Percentiles rank a stretch among this genome's conserved stretches.
These are phyloP conservation scores for Drosophila cracens DNA, from an alignment of 2,888 invertebrate species.

Conservation along the genomic window DNA sequence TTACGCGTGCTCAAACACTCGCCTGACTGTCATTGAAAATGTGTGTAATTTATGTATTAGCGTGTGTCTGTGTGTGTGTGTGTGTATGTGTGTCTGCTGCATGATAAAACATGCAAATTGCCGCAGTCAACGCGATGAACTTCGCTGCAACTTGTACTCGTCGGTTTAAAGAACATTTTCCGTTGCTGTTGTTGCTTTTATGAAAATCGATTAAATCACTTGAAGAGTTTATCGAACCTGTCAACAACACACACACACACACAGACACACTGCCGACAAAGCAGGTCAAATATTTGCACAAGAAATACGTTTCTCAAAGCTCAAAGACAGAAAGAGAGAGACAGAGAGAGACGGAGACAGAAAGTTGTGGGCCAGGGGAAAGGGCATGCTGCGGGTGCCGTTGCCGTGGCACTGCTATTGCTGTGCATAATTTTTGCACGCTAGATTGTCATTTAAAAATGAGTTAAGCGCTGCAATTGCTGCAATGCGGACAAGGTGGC, in stretches of 20 bases:
- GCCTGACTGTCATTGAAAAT: conserved; percentile 75
- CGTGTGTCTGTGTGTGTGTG: conserved; percentile 33
- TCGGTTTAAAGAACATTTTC: conserved; percentile 70
- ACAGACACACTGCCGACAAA: conserved; percentile 12
- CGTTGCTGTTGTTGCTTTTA: conserved; percentile 35
- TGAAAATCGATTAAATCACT: conserved; percentile 73
- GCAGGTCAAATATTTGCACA: conserved; percentile 60
- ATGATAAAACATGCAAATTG: conserved; percentile 79
- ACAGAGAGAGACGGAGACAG: not conserved
- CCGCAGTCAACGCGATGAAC: conserved; percentile 79
- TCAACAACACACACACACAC: conserved; percentile 19
- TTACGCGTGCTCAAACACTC: conserved; percentile 64
- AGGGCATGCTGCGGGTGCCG: not conserved
- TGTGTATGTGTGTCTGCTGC: conserved; percentile 50
- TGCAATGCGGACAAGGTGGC: conserved; percentile 69
- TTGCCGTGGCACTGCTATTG: conserved; percentile 5
- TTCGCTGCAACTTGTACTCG: conserved; percentile 57
- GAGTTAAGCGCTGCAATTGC: conserved; percentile 78
- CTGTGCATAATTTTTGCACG: conserved; percentile 78
- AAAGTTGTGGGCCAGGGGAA: not conserved
- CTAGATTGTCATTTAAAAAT: conserved; percentile 83
- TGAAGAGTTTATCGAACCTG: conserved; percentile 78
- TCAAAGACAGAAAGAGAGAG: conserved; percentile 15
- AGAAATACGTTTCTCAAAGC: conserved; percentile 23
- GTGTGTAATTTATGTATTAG: conserved; percentile 78